phyloP scores from a whole-genome alignment of 2,888 invertebrate genomes.

The Polyploca ridens region DNA sequence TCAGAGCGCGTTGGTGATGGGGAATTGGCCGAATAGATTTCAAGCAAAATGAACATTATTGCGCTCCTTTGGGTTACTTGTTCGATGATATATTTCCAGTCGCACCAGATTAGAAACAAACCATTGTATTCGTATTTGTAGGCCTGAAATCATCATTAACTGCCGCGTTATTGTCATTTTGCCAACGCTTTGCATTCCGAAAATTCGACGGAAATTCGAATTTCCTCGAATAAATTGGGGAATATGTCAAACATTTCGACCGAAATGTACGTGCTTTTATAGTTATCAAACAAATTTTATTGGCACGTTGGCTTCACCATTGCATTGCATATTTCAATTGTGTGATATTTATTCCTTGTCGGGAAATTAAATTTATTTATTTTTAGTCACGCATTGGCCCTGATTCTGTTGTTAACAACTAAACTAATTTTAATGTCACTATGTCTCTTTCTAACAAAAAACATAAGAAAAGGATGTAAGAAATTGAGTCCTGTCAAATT shows the following conservation, averaged over 20 bases:
- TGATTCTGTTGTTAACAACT: too few species aligned
- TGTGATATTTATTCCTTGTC: not conserved
- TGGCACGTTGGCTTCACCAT: not conserved
- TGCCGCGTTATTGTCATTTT: not conserved
- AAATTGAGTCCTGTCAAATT: too few species aligned
- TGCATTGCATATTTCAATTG: not conserved
- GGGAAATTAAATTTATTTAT: not conserved
- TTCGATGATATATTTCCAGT: too few species aligned
- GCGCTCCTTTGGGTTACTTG: too few species aligned
- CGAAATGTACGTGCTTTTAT: not conserved
- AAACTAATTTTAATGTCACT: too few species aligned
- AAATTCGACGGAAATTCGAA: not conserved
- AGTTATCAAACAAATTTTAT: not conserved
- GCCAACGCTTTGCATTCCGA: not conserved
- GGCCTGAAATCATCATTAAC: not conserved
- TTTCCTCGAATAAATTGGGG: conserved; percentile 2
- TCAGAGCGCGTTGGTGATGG: too few species aligned
- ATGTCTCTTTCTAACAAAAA: too few species aligned
- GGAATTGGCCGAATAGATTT: too few species aligned
- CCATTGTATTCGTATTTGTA: not conserved
- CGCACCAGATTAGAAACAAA: not conserved
- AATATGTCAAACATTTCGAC: not conserved
- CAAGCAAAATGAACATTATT: too few species aligned
- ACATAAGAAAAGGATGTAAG: too few species aligned
- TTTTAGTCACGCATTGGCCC: too few species aligned